Base-by-base conservation (phyloP, 2,797 vertebrate genomes). In the Cichlasoma orientale region DNA sequence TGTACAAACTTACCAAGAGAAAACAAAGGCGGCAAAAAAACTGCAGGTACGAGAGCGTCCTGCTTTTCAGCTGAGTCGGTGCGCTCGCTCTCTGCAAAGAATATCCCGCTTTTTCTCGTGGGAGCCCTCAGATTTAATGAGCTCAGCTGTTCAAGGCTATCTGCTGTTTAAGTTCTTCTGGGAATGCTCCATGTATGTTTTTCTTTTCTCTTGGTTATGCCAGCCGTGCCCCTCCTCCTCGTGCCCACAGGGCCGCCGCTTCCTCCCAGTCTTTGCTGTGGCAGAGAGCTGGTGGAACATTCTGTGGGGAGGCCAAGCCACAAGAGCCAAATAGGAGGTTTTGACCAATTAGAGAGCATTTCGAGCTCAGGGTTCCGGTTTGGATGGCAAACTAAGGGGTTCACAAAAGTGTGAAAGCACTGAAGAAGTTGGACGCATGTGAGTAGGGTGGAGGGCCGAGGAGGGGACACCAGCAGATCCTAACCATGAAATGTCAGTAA, bases 201-300 rank as follows among this genome's bases (percentile, higher is more conserved):
- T 70, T 63, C 66, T 78, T 79, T 77, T 61, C 70, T 85, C 66
- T 68, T 23, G 78, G 53, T 23, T 3, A 73, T 79, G 85, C 83
- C 86, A 82, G 68, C 74, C 74, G 16, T 54, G 23, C 69, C 84
- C 80, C 84, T 73, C 82, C 82, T 72, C 80, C 57, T 50, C 3
- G 76, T 79, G 79, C 87, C 89, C 86, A 74, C 78, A 80, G 82
- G 79, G 79, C 77, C 14, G 23, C 80, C 61, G 83, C 89, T 79
- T 86, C 88, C 90, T 90, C 85, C 78, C 78, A 72, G 79, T 55
- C 85, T 94, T 92, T 91, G 79, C 92, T 92, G 92, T 87, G 91
- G 91, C 82, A n/a, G 68, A 73, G 75, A 72, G 27, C 79, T 47
- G 41, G 85, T 71, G 84, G 90, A 91, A 93, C 88, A 85, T 92